phyloP scores from a whole-genome alignment of 2,797 vertebrate genomes.

The Xyrichtys novacula region DNA sequence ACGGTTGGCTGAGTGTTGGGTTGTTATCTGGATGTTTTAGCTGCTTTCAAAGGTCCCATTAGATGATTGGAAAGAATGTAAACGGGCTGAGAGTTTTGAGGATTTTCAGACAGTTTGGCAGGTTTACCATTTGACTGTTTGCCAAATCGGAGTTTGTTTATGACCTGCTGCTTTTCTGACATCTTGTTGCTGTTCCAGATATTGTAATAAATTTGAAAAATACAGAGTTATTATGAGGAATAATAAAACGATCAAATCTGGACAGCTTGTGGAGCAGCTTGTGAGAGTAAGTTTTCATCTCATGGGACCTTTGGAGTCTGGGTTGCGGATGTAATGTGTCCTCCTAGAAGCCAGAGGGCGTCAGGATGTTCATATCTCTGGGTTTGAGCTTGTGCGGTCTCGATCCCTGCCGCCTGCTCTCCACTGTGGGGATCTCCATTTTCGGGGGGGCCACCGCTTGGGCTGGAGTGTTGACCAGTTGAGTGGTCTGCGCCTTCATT shows the following conservation, averaged over 20 bases:
- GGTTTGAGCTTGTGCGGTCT: slow-evolving; percentile 91
- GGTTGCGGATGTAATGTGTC: accelerated
- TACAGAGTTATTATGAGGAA: neutral
- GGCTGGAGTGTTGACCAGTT: slow-evolving; percentile 82
- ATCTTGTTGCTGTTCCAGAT: too few species aligned
- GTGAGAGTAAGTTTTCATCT: neutral
- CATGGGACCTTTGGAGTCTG: slow-evolving; percentile 21
- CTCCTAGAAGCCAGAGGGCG: slow-evolving; percentile 93
- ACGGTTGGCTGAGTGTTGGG: neutral
- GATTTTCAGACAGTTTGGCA: too few species aligned
- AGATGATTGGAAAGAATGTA: neutral
- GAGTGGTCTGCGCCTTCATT: slow-evolving; percentile 89
- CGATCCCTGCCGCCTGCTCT: slow-evolving; percentile 83
- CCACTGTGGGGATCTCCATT: slow-evolving; percentile 90
- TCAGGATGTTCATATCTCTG: slow-evolving; percentile 94
- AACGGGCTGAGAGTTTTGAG: neutral
- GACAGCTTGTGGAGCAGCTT: neutral
- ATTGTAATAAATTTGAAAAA: too few species aligned
- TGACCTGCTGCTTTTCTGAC: too few species aligned
- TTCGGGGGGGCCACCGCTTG: slow-evolving; percentile 86
- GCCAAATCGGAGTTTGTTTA: too few species aligned
- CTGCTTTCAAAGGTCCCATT: slow-evolving; percentile 16
- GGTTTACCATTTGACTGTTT: too few species aligned
- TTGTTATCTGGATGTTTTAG: neutral
- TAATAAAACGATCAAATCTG: neutral